These are phyloP conservation scores for Apis dorsata DNA, from an alignment of 1,140 invertebrate species.

Conservation along the genomic window DNA sequence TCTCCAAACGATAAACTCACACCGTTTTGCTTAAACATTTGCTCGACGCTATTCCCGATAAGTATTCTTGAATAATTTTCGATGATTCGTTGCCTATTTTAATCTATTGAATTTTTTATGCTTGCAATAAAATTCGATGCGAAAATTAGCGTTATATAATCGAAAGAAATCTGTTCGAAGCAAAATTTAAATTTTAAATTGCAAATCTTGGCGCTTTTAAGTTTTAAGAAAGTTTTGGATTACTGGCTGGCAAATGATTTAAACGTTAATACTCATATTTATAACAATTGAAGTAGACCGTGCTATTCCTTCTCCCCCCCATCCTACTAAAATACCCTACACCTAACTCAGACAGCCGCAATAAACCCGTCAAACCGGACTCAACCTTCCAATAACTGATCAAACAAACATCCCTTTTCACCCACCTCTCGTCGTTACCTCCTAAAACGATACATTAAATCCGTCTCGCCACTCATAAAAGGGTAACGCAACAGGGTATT, in stretches of 20 bases:
- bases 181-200: too few relatives aligned
- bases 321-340: not conserved
- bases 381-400: not conserved
- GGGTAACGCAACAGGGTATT: constrained; percentile 27
- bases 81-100: too few relatives aligned
- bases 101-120: too few relatives aligned
- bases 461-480: constrained; percentile 7
- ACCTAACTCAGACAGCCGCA: not conserved
- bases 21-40: not conserved
- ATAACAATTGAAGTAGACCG: too few relatives aligned
- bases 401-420: not conserved
- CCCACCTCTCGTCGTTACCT: not conserved
- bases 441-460: constrained; percentile 6
- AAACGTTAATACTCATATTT: too few relatives aligned
- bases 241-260: too few relatives aligned
- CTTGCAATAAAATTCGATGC: too few relatives aligned
- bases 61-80: not conserved
- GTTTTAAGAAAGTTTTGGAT: too few relatives aligned
- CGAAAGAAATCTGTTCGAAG: too few relatives aligned
- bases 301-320: too few relatives aligned
- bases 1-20: constrained; percentile 16
- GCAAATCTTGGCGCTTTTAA: too few relatives aligned
- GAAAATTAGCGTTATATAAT: too few relatives aligned
- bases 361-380: not conserved
- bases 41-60: not conserved